Evolutionary conservation across 2,888 invertebrate species (phyloP), one percentile per base, ranked within the genome.

Genomic region (Chrysomela aeneicollis): DNA sequence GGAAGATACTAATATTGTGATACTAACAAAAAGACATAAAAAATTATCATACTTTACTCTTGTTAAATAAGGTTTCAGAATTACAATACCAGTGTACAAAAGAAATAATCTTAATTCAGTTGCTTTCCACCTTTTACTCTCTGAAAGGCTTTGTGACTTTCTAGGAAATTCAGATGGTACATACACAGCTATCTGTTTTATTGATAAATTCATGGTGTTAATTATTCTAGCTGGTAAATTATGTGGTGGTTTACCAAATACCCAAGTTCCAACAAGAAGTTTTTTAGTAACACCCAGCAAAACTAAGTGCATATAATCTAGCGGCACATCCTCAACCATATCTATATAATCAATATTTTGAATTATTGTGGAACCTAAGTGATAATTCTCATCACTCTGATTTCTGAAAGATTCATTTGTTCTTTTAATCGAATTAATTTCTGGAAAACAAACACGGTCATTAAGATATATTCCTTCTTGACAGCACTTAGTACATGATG

Each of bases 241-340:
- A 58, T 58, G 47, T 47, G 30, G 58, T 49, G 58, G 58, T 49
- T 49, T 26, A 46, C 58, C 58, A 49, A 30, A 58, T 46, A 58
- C 18, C 49, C 32, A 58, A 58, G 49, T 49, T 42, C 21, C 30
- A 15, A 58, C 58, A 58, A 58, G 47, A 10, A 58, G 19, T 30
- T 30, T 58, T 17, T 59, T 15, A 32, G 35, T 59, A n/a, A n/a
- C n/a, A n/a, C n/a, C n/a, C n/a, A n/a, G n/a, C n/a, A n/a, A n/a
- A n/a, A n/a, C n/a, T n/a, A n/a, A n/a, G n/a, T n/a, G n/a, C n/a
- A n/a, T n/a, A n/a, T n/a, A n/a, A n/a, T n/a, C n/a, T n/a, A n/a
- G 8, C 10, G 50, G 59, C 32, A 50, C 50, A 59, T 50, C 59
- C 35, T 49, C 30, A 17, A 49, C 58, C 10, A 50, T 59, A 59